phyloP scores from a whole-genome alignment of 2,888 invertebrate species.

The Acronicta aceris region DNA sequence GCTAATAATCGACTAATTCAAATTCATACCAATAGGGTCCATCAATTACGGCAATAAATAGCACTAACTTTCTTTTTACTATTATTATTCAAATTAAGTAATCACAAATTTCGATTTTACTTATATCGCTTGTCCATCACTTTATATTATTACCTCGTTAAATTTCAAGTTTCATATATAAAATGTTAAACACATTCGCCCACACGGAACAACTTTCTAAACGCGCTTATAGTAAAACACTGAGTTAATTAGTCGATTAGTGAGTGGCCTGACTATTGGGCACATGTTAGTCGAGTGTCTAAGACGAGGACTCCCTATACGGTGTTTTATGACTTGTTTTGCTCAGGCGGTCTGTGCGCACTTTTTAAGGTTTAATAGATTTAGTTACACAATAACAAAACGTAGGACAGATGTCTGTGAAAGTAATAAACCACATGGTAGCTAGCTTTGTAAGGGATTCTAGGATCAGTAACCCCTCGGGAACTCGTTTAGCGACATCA shows the following conservation, averaged over 20 bases:
- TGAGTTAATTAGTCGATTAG: slow-evolving; percentile 58
- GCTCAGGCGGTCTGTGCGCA: slow-evolving; percentile 20
- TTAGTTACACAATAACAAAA: slow-evolving; percentile 55
- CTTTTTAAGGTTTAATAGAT: slow-evolving; percentile 52
- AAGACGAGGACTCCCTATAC: slow-evolving; percentile 38
- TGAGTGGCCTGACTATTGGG: slow-evolving; percentile 42
- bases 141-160: slow-evolving; percentile 52
- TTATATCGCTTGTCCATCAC: slow-evolving; percentile 45
- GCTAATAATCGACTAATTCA: slow-evolving; percentile 30
- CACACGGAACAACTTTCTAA: slow-evolving; percentile 61
- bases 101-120: slow-evolving; percentile 40
- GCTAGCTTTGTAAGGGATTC: slow-evolving; percentile 31
- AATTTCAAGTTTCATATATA: slow-evolving; percentile 51
- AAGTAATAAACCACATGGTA: slow-evolving; percentile 50
- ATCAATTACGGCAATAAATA: slow-evolving; percentile 16
- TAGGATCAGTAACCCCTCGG: slow-evolving; percentile 41
- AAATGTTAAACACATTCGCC: slow-evolving; percentile 48
- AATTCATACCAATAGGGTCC: slow-evolving; percentile 14
- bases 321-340: slow-evolving; percentile 55
- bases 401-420: slow-evolving; percentile 52
- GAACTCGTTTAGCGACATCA: slow-evolving; percentile 46
- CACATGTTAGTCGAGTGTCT: slow-evolving; percentile 42
- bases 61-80: slow-evolving; percentile 34
- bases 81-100: slow-evolving; percentile 54
- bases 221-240: slow-evolving; percentile 51